Base-by-base conservation (phyloP, 2,797 vertebrate genomes). In the Chaetodon trifasciatus region DNA sequence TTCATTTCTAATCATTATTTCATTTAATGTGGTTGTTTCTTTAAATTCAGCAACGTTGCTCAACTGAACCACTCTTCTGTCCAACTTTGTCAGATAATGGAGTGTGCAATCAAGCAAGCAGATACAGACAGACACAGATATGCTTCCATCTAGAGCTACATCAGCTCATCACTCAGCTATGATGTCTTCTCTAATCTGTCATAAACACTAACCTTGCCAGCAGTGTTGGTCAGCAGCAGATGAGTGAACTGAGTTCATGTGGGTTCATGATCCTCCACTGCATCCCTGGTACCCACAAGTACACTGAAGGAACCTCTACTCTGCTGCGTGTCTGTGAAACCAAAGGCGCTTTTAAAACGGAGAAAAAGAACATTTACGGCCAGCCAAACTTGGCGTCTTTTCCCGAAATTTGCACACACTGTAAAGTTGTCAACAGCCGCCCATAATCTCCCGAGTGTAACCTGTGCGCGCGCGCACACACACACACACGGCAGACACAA, bases 391-490 rank as follows among this genome's bases (percentile, higher is more conserved):
- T 28, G n/a, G 11, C 24, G 16, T 28, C 28, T 47, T 68, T 64
- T 32, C 2, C 12, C 24, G 12, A 53, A 4, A 63, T 75, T 76
- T 61, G 8, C 47, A 55, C 19, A 24, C 15, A 42, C 42, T 74
- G 49, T 32, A 72, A 84, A 87, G 46, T 82, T 86, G 74, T 67
- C 67, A 81, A 81, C 81, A 85, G 50, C 50, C 74, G 44, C 28
- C 67, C 40, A 73, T 74, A 84, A 85, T 84, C 79, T 64, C 64
- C 35, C 15, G 19, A 68, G 56, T 55, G 74, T 40, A 62, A 49
- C 74, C 17, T 9, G 19, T 16, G 28, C 78, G 17, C 57, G 17
- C 57, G 35, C 35, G 39, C 35, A 56, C 16, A 32, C 74, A 15
- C 55, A 32, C 21, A 49, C 44, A 66, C 72, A 63, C 5, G 12